Percentiles rank a stretch among this genome's conserved stretches.
These are phyloP conservation scores for Sebastiscus albofasciatus DNA, from an alignment of 2,797 vertebrate species.

Conservation along the genomic window DNA sequence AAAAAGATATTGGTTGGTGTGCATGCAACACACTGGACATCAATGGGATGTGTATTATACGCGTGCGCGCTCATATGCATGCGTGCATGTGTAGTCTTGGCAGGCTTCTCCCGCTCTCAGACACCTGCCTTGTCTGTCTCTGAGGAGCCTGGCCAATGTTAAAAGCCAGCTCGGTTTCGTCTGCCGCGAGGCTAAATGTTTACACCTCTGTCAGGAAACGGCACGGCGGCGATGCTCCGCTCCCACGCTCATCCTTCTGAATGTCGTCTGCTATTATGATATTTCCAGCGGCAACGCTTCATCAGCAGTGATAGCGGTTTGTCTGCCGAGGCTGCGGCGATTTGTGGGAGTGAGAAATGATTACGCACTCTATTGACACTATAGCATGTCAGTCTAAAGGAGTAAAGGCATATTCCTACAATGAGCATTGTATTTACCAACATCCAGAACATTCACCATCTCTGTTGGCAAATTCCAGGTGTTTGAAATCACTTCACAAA, in stretches of 20 bases:
- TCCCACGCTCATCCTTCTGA: slow-evolving; percentile 53
- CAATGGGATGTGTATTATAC: background rate
- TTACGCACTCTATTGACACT: slow-evolving; percentile 33
- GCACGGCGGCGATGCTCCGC: slow-evolving; percentile 47
- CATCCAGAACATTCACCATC: background rate
- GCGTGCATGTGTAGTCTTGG: slow-evolving; percentile 40
- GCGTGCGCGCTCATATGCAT: background rate
- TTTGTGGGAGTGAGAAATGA: slow-evolving; percentile 46
- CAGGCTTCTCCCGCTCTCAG: slow-evolving; percentile 45
- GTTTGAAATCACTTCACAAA: background rate
- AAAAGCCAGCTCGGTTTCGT: slow-evolving; percentile 56
- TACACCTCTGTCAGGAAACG: slow-evolving; percentile 64
- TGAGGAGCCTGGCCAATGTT: slow-evolving; percentile 54
- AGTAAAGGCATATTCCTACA: background rate
- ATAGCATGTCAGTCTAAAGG: slow-evolving; percentile 2
- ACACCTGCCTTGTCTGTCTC: slow-evolving; percentile 59
- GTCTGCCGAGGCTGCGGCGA: slow-evolving; percentile 33
- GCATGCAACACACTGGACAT: slow-evolving; percentile 1
- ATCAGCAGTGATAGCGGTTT: slow-evolving; percentile 17
- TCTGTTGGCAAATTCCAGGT: background rate
- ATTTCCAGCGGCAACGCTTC: slow-evolving; percentile 22
- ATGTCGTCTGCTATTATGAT: slow-evolving; percentile 53
- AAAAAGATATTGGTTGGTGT: slow-evolving; percentile 24
- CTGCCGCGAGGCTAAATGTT: slow-evolving; percentile 67
- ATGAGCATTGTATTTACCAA: background rate